These are phyloP conservation scores for Mellivora capensis DNA, from an alignment of 2,113 vertebrate species.

Conservation along the genomic window DNA sequence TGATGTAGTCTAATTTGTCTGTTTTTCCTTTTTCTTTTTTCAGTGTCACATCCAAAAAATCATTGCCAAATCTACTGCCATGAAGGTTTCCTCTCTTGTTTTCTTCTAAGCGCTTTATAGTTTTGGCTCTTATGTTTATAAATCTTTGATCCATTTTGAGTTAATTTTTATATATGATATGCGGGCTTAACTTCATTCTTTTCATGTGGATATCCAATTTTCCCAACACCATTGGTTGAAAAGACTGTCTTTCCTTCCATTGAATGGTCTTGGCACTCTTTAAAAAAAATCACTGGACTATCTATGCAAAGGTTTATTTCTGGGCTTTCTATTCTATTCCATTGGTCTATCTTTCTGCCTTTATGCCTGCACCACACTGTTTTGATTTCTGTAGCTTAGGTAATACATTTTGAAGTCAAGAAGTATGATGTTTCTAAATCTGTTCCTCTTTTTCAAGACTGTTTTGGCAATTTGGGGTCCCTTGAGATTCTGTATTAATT, in stretches of 20 bases:
- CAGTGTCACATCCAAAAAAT: not conserved
- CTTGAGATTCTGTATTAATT: not conserved
- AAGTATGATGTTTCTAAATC: not conserved
- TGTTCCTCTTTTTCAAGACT: not conserved
- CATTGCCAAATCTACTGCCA: not conserved
- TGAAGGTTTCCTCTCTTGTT: not conserved
- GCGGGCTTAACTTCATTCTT: not conserved
- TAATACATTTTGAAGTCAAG: not conserved
- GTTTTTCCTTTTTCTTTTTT: not conserved
- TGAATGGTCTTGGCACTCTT: not conserved
- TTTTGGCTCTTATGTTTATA: not conserved
- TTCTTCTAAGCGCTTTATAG: not conserved
- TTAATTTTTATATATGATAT: not conserved
- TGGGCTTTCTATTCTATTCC: not conserved
- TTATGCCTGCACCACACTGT: not conserved
- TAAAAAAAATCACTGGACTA: not conserved
- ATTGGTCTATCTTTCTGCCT: not conserved
- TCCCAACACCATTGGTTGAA: not conserved
- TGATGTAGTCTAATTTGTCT: not conserved
- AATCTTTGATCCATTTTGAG: not conserved
- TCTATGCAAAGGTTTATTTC: not conserved
- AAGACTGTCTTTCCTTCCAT: not conserved
- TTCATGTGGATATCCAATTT: not conserved
- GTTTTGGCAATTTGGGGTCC: not conserved
- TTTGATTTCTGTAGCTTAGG: not conserved